Evolutionary conservation across 2,113 vertebrate species (phyloP).

Genomic region (Erinaceus europaeus): DNA sequence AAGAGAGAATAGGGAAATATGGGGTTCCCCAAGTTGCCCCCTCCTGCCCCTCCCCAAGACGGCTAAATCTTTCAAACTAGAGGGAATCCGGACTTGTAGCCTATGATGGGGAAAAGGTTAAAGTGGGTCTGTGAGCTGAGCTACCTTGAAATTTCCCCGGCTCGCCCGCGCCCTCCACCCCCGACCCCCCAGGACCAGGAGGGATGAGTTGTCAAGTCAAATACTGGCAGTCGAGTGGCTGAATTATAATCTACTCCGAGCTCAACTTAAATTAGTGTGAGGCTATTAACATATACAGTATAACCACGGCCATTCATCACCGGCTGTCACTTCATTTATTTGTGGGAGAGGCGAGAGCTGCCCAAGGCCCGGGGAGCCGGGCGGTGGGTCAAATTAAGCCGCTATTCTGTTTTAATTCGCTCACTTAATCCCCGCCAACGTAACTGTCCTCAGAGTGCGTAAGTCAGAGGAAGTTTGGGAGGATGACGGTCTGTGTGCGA

Average conservation of each 20-base stretch:
- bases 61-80: fast-evolving
- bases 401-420: slow-evolving; percentile 88
- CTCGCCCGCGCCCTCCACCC: slow-evolving; percentile 73
- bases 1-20: too few species aligned
- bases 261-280: slow-evolving; percentile 95
- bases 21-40: neutral
- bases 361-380: slow-evolving; percentile 85
- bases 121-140: slow-evolving; percentile 44
- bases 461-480: slow-evolving; percentile 82
- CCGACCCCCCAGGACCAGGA: slow-evolving; percentile 83
- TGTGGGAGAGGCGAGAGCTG: slow-evolving; percentile 82
- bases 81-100: neutral
- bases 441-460: slow-evolving; percentile 85
- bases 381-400: slow-evolving; percentile 91
- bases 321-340: slow-evolving; percentile 88
- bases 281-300: slow-evolving; percentile 95
- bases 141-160: slow-evolving; percentile 73
- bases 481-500: slow-evolving; percentile 78
- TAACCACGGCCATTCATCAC: slow-evolving; percentile 98
- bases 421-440: slow-evolving; percentile 86
- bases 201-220: slow-evolving; percentile 86
- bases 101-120: slow-evolving; percentile 68
- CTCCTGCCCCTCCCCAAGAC: too few species aligned
- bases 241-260: slow-evolving; percentile 95
- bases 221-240: slow-evolving; percentile 90